Percentiles rank a stretch among this genome's conserved stretches.
Conservation (phyloP, 1,140 invertebrate species). For the Hesperophylax magnus region DNA sequence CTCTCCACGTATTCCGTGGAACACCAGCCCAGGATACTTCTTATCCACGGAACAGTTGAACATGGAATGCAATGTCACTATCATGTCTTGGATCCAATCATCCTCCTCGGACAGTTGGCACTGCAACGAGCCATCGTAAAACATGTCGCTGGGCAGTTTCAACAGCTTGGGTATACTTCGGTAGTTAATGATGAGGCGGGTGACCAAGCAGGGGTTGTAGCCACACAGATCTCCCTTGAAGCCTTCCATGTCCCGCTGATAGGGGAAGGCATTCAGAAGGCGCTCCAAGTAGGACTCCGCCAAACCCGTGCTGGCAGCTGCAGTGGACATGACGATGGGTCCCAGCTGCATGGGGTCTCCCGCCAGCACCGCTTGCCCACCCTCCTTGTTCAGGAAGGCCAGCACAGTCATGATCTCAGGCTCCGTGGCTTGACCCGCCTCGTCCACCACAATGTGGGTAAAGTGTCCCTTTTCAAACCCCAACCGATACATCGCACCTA, state of each 20-base stretch:
- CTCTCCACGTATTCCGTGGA: constrained; percentile 85
- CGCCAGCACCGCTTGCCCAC: constrained; percentile 84
- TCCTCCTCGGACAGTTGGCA: constrained; percentile 68
- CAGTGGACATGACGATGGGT: constrained; percentile 81
- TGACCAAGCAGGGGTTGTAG: constrained; percentile 80
- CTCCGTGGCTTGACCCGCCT: constrained; percentile 92
- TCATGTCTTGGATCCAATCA: constrained; percentile 59
- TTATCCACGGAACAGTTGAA: constrained; percentile 43
- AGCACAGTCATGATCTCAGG: constrained; percentile 89
- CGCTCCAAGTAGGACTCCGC: constrained; percentile 80
- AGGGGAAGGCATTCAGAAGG: constrained; percentile 76
- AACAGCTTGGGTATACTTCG: constrained; percentile 86
- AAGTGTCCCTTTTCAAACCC: constrained; percentile 83
- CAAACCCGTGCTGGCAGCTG: constrained; percentile 77
- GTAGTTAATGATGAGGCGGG: constrained; percentile 82
- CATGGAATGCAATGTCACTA: background rate
- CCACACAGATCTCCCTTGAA: constrained; percentile 66
- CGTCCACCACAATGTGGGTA: constrained; percentile 90
- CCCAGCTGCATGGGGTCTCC: constrained; percentile 95
- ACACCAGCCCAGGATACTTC: constrained; percentile 76
- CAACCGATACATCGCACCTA: constrained; percentile 79
- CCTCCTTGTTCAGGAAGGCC: constrained; percentile 66
- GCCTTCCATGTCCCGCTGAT: constrained; percentile 74
- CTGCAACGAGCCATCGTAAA: constrained; percentile 84
- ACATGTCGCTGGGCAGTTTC: constrained; percentile 81